Evolutionary conservation across 2,888 invertebrate genomes (phyloP).

Genomic region (Thera britannica): DNA sequence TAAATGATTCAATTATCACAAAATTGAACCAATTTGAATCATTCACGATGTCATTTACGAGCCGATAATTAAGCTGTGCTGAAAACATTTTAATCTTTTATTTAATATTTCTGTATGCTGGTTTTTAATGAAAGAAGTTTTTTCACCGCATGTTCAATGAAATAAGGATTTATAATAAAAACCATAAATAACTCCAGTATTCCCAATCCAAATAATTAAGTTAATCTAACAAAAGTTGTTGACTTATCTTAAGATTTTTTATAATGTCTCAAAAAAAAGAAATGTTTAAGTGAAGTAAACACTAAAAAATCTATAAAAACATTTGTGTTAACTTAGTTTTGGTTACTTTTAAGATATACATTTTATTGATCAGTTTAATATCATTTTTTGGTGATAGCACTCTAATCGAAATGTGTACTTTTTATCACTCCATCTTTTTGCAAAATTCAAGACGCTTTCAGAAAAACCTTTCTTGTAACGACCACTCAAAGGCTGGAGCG

Average conservation of each 20-base stretch:
- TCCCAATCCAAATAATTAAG: no score
- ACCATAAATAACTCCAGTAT: no score
- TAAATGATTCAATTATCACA: slow-evolving; percentile 12
- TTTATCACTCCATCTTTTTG: slow-evolving; percentile 54
- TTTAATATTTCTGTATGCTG: neutral
- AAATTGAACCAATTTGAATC: slow-evolving; percentile 22
- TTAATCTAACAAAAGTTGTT: no score
- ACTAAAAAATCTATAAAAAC: no score
- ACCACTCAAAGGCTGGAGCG: slow-evolving; percentile 29
- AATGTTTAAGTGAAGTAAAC: no score
- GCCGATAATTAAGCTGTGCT: slow-evolving; percentile 10
- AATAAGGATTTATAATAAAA: no score
- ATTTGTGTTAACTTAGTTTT: slow-evolving; percentile 3
- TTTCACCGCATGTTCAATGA: neutral
- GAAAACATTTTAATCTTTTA: slow-evolving; percentile 10
- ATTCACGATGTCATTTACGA: slow-evolving; percentile 18
- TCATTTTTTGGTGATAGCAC: slow-evolving; percentile 23
- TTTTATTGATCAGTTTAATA: slow-evolving; percentile 15
- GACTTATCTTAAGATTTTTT: no score
- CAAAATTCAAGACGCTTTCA: slow-evolving; percentile 49
- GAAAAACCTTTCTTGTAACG: slow-evolving; percentile 47
- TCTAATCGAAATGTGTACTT: slow-evolving; percentile 48
- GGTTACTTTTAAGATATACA: slow-evolving; percentile 3
- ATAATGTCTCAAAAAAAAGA: no score
- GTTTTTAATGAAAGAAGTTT: neutral